Evolutionary conservation across 2,888 invertebrate species (phyloP), one percentile per base, ranked within the genome.

Genomic region (Syrista parreyssii): DNA sequence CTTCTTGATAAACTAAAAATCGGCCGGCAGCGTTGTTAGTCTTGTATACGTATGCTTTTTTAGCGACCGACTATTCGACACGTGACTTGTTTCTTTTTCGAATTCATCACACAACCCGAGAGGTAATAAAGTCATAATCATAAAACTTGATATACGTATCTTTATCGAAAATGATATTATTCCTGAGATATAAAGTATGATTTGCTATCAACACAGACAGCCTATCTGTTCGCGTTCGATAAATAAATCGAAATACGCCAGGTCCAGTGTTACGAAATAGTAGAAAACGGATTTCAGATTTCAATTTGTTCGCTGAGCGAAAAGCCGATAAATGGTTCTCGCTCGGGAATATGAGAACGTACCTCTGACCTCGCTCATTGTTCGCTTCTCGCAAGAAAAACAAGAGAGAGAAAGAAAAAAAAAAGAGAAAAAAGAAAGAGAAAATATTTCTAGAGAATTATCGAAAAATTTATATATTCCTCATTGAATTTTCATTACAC

Each of bases 271-370:
- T 32, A 71, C 31, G 71, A 32, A 32, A 31, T 71, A 74, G 31
- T 11, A 68, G 73, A 76, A 79, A 80, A 79, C 78, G 74, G 55
- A 78, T 76, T 83, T 76, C 73, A 74, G 74, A 33, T 69, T 79
- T 78, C 79, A 83, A 81, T 81, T 81, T 82, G 80, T 80, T 78
- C 72, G 75, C 71, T 72, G 68, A 72, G 75, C 32, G 75, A 73
- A 76, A 79, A 79, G 76, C 78, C 80, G 79, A 79, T 84, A 84
- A 84, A 81, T 79, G 81, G 35, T 32, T 71, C 31, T 71, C 71
- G 30, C 71, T 71, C 32, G 71, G 71, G 31, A 71, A 71, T 71
- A 32, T 32, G 32, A 71, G 71, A 71, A 32, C 40, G 9, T 15
- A 9, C 23, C 40, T 55, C 40, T 1, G 23, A 23, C 23, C 40